phyloP scores from a whole-genome alignment of 2,888 invertebrate species.

The Teinopalpus imperialis region DNA sequence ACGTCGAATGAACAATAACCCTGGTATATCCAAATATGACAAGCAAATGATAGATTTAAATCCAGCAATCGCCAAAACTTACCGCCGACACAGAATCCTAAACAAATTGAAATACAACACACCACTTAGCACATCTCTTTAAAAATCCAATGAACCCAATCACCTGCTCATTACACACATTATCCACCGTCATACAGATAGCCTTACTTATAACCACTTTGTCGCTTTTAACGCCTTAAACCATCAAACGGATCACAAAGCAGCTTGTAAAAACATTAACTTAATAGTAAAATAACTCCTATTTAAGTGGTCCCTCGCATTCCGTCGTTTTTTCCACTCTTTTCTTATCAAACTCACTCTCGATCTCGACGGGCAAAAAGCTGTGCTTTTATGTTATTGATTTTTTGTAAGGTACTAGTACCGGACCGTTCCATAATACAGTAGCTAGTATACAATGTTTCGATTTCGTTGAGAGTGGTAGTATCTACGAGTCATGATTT shows the following conservation, averaged over 20 bases:
- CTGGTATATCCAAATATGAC: no score
- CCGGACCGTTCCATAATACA: constrained; percentile 23
- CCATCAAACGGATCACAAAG: constrained; percentile 4
- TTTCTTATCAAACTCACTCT: constrained; percentile 24
- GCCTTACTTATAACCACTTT: background rate
- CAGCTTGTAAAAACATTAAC: constrained; percentile 23
- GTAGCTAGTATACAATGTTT: constrained; percentile 7
- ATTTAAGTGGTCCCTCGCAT: constrained; percentile 30
- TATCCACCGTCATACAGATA: constrained; percentile 14
- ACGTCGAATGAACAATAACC: no score
- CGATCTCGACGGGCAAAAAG: constrained; percentile 24
- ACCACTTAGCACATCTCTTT: background rate
- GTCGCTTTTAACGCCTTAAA: constrained; percentile 14
- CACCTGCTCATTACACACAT: background rate
- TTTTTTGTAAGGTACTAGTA: constrained; percentile 24
- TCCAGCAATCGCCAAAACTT: no score
- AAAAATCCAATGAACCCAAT: constrained; percentile 12
- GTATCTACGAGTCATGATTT: constrained; percentile 5
- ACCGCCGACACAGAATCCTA: no score
- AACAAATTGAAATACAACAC: constrained; percentile 4
- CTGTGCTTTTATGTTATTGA: constrained; percentile 11
- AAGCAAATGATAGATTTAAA: no score
- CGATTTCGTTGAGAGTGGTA: constrained; percentile 21
- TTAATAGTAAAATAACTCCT: constrained; percentile 28
- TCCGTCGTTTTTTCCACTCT: constrained; percentile 22